Evolutionary conservation across 2,888 invertebrate genomes (phyloP).

Genomic region (Andrena camellia): DNA sequence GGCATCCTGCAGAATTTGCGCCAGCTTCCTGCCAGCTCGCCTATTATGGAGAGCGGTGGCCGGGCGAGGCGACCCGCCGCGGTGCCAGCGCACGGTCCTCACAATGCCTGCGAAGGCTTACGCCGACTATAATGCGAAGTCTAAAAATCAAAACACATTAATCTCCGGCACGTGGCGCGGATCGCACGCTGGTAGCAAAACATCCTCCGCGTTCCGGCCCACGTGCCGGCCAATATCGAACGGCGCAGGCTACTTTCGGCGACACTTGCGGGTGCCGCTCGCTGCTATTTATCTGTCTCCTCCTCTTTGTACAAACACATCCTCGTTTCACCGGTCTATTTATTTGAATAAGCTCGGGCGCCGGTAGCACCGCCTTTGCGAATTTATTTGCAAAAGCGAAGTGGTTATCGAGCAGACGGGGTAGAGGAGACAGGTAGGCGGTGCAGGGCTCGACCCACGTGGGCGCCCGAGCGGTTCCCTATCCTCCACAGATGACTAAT

Average conservation of each 20-base stretch:
- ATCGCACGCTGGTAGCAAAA: slow-evolving; percentile 81
- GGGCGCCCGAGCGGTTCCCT: not conserved
- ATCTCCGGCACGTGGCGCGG: slow-evolving; percentile 84
- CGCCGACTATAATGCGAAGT: slow-evolving; percentile 81
- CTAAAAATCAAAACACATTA: slow-evolving; percentile 85
- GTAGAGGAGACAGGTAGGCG: slow-evolving; percentile 10
- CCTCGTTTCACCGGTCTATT: slow-evolving; percentile 29
- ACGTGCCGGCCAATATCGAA: slow-evolving; percentile 51
- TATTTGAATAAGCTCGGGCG: slow-evolving; percentile 20
- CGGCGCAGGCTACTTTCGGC: slow-evolving; percentile 28
- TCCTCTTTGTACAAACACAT: slow-evolving; percentile 10
- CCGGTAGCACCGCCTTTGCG: not conserved
- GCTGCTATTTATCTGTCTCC: slow-evolving; percentile 27
- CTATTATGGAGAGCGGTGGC: slow-evolving; percentile 57
- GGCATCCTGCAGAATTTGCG: slow-evolving; percentile 50
- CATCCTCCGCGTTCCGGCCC: slow-evolving; percentile 55
- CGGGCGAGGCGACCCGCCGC: slow-evolving; percentile 31
- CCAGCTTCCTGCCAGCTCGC: slow-evolving; percentile 46
- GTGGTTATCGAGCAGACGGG: slow-evolving; percentile 10
- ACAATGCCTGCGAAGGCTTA: slow-evolving; percentile 78
- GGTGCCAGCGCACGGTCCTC: slow-evolving; percentile 65
- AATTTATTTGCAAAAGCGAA: slow-evolving; percentile 35
- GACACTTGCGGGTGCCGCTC: slow-evolving; percentile 58
- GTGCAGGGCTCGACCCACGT: not conserved
- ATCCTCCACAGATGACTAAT: slow-evolving; percentile 35